phyloP scores from a whole-genome alignment of 2,888 invertebrate species.

The Halictus ligatus region DNA sequence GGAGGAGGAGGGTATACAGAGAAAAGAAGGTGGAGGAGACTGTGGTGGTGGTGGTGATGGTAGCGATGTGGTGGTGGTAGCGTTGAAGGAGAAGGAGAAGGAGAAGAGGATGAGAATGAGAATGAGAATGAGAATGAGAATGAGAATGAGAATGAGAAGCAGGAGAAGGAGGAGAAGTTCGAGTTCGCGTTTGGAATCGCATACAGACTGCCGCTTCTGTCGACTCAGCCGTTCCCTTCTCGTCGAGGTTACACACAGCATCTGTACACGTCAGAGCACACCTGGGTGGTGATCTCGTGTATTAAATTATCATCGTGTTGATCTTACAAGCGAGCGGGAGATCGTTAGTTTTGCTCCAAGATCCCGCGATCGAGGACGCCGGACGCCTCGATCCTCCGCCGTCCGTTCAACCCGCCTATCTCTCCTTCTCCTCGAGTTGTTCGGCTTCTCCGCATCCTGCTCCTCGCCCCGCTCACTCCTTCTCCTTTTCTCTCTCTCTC shows the following conservation, averaged over 20 bases:
- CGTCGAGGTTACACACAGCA: constrained; percentile 57
- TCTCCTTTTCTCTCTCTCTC: not conserved
- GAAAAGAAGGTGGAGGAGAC: not conserved
- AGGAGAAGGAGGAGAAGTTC: not conserved
- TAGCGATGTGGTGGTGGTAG: not conserved
- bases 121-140: not conserved
- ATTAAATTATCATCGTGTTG: constrained; percentile 77
- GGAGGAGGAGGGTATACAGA: not conserved
- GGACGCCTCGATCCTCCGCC: constrained; percentile 57
- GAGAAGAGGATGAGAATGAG: not conserved
- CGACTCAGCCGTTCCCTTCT: constrained; percentile 55
- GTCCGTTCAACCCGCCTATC: constrained; percentile 71
- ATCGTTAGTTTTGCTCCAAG: constrained; percentile 74
- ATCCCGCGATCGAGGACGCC: constrained; percentile 67
- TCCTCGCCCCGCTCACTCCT: constrained; percentile 23
- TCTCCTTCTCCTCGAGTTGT: constrained; percentile 51
- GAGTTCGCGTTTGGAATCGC: constrained; percentile 42
- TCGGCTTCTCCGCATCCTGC: constrained; percentile 30
- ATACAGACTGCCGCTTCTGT: constrained; percentile 43
- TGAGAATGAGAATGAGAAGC: not conserved
- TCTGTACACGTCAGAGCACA: constrained; percentile 69
- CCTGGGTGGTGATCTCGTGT: constrained; percentile 77
- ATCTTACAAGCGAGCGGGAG: constrained; percentile 73
- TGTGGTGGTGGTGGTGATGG: not conserved
- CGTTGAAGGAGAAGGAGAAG: not conserved